Evolutionary conservation across 35 echinoderm and acorn worm genomes (phyloP).

Genomic region (Nesometra sesokonis): DNA sequence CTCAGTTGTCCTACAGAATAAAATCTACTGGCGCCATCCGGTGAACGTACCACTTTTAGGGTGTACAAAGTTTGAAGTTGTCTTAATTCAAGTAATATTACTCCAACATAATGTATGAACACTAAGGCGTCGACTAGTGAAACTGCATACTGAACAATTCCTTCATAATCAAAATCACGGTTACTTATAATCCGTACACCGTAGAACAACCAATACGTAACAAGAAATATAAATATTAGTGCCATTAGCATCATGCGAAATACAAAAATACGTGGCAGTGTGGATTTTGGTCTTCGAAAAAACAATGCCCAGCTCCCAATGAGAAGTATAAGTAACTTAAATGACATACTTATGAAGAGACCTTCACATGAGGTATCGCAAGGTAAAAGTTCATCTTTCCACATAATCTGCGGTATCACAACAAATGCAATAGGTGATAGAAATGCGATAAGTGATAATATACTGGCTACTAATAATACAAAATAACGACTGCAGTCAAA

Average conservation of each 20-base stretch:
- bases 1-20: conserved; percentile 73
- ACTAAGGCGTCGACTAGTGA: conserved; percentile 81
- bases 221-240: conserved; percentile 51
- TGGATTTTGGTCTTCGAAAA: conserved; percentile 67
- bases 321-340: conserved; percentile 77
- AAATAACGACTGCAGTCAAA: conserved; percentile 84
- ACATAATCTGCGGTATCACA: conserved; percentile 58
- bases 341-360: conserved; percentile 97
- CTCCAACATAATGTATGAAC: conserved; percentile 84
- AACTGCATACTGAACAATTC: conserved; percentile 63
- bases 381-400: neutral
- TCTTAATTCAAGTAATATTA: conserved; percentile 81
- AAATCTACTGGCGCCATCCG: conserved; percentile 68
- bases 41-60: conserved; percentile 84
- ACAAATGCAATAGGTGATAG: conserved; percentile 91
- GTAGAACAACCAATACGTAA: conserved; percentile 95
- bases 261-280: conserved; percentile 53
- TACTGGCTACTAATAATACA: conserved; percentile 31
- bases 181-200: conserved; percentile 49
- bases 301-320: conserved; percentile 85
- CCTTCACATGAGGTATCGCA: conserved; percentile 78
- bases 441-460: conserved; percentile 49
- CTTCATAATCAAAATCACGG: conserved; percentile 38
- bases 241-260: conserved; percentile 59
- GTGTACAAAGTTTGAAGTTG: conserved; percentile 71